These are phyloP conservation scores for Etia nguti DNA, from an alignment of 2,113 vertebrate genomes.

Conservation along the genomic window DNA sequence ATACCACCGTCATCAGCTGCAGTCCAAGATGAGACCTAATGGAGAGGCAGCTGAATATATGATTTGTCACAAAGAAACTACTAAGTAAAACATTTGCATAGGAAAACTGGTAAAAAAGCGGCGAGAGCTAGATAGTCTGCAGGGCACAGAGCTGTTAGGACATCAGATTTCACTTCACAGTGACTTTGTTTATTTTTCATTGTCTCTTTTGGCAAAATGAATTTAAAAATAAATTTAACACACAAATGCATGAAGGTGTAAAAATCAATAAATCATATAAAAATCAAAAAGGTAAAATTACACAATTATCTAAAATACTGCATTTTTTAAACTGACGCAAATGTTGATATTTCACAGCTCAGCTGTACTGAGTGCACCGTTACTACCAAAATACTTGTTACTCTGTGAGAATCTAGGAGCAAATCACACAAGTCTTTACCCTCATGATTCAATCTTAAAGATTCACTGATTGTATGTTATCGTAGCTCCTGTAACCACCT, in stretches of 20 bases:
- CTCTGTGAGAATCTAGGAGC: background rate
- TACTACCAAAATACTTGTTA: background rate
- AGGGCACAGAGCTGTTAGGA: background rate
- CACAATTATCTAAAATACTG: background rate
- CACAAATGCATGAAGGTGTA: background rate
- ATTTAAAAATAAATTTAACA: background rate
- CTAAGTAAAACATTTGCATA: background rate
- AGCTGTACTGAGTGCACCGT: background rate
- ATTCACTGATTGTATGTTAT: accelerated
- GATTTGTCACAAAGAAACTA: background rate
- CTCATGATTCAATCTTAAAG: background rate
- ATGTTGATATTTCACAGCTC: background rate
- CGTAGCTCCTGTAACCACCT: accelerated
- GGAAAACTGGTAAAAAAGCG: background rate
- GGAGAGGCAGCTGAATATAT: background rate
- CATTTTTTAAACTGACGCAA: background rate
- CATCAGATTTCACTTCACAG: background rate
- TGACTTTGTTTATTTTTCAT: background rate
- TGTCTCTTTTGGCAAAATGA: background rate
- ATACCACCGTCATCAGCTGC: accelerated
- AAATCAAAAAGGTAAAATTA: background rate
- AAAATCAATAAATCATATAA: background rate
- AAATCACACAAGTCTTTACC: background rate
- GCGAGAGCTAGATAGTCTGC: accelerated
- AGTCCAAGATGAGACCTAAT: background rate